Conservation (phyloP, 2,797 vertebrate genomes). For the Acanthurus lineatus region DNA sequence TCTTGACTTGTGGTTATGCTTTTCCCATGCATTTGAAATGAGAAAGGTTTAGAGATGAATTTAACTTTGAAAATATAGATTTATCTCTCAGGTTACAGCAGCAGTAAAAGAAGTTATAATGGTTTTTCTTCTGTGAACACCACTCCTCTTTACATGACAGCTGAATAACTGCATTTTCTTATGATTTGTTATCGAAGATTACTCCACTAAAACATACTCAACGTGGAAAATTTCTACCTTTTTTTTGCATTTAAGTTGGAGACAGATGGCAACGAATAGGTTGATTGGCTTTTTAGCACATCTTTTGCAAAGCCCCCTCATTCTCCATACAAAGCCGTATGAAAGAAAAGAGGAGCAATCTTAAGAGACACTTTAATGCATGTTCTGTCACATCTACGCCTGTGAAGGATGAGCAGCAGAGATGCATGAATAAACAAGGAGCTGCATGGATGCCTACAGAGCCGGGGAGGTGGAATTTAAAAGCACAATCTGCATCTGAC, state of each 20-base stretch:
- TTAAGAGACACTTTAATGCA: constrained; percentile 69
- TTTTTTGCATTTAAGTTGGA: constrained; percentile 60
- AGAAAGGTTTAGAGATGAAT: constrained; percentile 5
- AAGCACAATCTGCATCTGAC: constrained; percentile 23
- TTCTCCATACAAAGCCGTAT: constrained; percentile 43
- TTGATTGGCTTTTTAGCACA: constrained; percentile 72
- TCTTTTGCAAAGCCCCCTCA: constrained; percentile 48
- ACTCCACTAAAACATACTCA: constrained; percentile 55
- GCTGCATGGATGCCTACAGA: constrained; percentile 47
- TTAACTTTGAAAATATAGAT: constrained; percentile 35
- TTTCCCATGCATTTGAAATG: constrained; percentile 18
- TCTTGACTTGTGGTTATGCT: constrained; percentile 23
- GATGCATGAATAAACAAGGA: constrained; percentile 67
- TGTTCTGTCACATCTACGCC: constrained; percentile 65
- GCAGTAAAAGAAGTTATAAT: constrained; percentile 30
- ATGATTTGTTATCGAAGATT: constrained; percentile 46
- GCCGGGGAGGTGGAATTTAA: constrained; percentile 35
- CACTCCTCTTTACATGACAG: constrained; percentile 43
- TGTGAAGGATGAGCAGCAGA: constrained; percentile 59
- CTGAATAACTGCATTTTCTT: constrained; percentile 44
- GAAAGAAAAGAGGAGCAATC: constrained; percentile 55
- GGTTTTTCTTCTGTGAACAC: constrained; percentile 20
- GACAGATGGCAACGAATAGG: constrained; percentile 78
- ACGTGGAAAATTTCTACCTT: constrained; percentile 47
- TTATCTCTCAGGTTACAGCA: constrained; percentile 48